Evolutionary conservation across 2,888 invertebrate species (phyloP).

Genomic region (Trichogramma dendrolimi): DNA sequence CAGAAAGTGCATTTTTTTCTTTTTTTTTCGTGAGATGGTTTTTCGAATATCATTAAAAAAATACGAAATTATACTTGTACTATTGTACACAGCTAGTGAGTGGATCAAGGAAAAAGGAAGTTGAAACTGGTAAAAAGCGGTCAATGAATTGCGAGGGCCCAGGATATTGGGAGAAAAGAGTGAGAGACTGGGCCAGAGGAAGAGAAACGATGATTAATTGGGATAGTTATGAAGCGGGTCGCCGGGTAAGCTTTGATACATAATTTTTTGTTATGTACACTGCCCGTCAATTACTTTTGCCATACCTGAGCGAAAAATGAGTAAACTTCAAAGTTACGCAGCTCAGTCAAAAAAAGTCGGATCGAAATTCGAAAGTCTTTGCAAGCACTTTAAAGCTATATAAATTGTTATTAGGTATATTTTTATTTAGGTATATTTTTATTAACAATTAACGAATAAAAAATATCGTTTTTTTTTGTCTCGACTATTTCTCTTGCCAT

Average conservation of each 20-base stretch:
- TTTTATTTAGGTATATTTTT: too few relatives aligned
- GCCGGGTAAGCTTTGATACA: constrained; percentile 15
- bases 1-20: neutral
- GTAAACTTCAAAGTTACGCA: neutral
- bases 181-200: constrained; percentile 11
- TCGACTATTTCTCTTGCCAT: too few relatives aligned
- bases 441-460: too few relatives aligned
- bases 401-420: too few relatives aligned
- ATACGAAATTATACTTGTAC: neutral
- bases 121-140: neutral
- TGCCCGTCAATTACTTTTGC: constrained; percentile 10
- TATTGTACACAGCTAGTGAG: constrained; percentile 8
- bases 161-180: neutral
- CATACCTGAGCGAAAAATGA: neutral
- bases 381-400: neutral
- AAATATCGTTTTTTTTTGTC: too few relatives aligned
- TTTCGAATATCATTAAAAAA: too few relatives aligned
- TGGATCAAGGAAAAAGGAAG: neutral
- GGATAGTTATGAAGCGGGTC: constrained; percentile 18
- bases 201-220: constrained; percentile 13
- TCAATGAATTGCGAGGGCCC: constrained; percentile 1
- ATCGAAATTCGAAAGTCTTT: neutral
- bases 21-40: neutral
- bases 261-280: constrained; percentile 13
- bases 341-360: neutral